Evolutionary conservation across 2,113 vertebrate genomes (phyloP).

Genomic region (Acanthochromis polyacanthus): DNA sequence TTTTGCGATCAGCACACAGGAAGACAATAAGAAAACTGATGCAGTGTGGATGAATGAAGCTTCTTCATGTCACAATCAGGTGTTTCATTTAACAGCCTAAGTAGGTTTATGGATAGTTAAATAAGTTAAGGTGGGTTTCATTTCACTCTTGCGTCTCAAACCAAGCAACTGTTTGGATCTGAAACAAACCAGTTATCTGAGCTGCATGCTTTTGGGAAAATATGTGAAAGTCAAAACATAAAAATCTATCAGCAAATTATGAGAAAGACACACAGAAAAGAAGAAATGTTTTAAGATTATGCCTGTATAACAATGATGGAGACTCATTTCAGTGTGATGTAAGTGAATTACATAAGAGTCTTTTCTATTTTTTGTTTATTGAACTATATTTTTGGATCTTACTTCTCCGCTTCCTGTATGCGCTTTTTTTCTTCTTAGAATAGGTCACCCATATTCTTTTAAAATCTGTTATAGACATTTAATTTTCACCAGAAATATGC

Average conservation of each 20-base stretch:
- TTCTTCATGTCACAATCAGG: neutral
- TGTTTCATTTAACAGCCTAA: neutral
- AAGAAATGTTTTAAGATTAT: neutral
- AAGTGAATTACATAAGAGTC: neutral
- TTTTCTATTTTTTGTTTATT: neutral
- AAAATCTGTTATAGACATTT: slow-evolving; percentile 37
- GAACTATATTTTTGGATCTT: slow-evolving; percentile 6
- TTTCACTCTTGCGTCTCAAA: neutral
- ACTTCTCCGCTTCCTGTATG: neutral
- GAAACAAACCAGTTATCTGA: neutral
- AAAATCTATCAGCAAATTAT: neutral
- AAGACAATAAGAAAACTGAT: neutral
- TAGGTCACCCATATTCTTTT: slow-evolving; percentile 9
- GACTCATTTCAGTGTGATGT: slow-evolving; percentile 13
- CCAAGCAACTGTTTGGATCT: no score
- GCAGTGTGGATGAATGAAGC: neutral
- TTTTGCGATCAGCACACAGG: neutral
- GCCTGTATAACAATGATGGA: neutral
- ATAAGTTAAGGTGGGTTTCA: neutral
- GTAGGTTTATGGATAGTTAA: neutral
- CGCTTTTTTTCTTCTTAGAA: slow-evolving; percentile 1
- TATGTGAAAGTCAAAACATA: neutral
- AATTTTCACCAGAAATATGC: slow-evolving; percentile 33
- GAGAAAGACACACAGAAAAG: neutral
- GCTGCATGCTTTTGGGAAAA: neutral